These are phyloP conservation scores for Neodiprion fabricii DNA, from an alignment of 1,140 invertebrate species.

Conservation along the genomic window DNA sequence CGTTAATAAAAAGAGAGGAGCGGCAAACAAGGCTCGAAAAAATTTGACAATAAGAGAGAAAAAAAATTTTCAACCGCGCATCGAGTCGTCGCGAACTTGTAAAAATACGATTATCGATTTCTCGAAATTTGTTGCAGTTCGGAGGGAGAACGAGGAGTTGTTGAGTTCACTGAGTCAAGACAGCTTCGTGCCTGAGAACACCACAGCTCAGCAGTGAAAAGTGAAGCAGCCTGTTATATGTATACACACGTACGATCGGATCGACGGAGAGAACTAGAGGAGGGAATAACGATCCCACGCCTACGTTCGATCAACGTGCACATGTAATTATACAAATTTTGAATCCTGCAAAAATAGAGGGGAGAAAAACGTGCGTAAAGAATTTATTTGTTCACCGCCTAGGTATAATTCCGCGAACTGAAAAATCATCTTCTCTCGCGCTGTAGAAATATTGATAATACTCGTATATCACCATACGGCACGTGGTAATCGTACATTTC, in stretches of 20 bases:
- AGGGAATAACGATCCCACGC: background rate
- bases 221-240: background rate
- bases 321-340: no score
- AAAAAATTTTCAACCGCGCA: no score
- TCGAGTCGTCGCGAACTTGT: no score
- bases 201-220: slow-evolving; percentile 26
- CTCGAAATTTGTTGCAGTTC: slow-evolving; percentile 52
- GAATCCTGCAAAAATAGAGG: no score
- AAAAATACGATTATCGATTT: no score
- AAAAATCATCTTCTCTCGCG: no score
- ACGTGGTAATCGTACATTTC: no score
- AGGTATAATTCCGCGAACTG: no score
- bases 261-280: background rate
- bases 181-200: slow-evolving; percentile 42
- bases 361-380: no score
- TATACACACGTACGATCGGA: background rate
- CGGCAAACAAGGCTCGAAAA: background rate
- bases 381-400: no score
- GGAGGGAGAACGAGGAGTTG: slow-evolving; percentile 61
- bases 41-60: background rate
- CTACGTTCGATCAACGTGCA: background rate
- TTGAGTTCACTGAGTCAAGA: slow-evolving; percentile 58
- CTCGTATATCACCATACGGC: no score
- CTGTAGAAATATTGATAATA: no score
- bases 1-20: background rate